These are phyloP conservation scores for Heliothis virescens DNA, from an alignment of 1,140 invertebrate genomes.

Conservation along the genomic window DNA sequence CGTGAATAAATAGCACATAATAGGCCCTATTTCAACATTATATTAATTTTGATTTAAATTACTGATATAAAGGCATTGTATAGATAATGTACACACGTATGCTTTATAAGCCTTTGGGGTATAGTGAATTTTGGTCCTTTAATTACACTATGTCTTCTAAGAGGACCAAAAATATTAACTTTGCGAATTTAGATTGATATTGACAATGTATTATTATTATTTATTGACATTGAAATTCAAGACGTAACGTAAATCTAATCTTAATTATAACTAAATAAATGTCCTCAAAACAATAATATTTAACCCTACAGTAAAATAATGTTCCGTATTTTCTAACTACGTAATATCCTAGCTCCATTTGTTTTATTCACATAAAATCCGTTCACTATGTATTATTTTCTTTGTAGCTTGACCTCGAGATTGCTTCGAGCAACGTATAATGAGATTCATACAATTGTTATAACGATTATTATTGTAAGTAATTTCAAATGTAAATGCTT, in stretches of 20 bases:
- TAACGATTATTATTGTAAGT: background rate
- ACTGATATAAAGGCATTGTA: background rate
- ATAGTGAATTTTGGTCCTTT: background rate
- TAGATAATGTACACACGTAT: background rate
- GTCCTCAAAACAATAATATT: background rate
- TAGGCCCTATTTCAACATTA: too few species aligned
- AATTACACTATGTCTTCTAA: background rate
- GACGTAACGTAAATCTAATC: too few species aligned
- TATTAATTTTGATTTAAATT: too few species aligned
- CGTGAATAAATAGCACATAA: too few species aligned
- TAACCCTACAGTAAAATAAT: background rate
- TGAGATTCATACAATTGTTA: conserved; percentile 1
- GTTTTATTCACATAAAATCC: conserved; percentile 11
- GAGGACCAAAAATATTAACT: background rate
- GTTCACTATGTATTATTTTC: conserved; percentile 5
- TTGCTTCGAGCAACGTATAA: background rate
- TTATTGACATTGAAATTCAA: too few species aligned
- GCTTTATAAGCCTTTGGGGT: background rate
- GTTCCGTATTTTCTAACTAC: background rate
- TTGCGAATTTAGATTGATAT: too few species aligned
- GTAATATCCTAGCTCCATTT: background rate
- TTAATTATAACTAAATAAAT: too few species aligned
- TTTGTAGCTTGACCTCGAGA: conserved; percentile 8
- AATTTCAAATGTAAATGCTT: background rate
- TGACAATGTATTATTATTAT: too few species aligned